Conservation (phyloP, 2,888 invertebrate species). For the Latrodectus hesperus region DNA sequence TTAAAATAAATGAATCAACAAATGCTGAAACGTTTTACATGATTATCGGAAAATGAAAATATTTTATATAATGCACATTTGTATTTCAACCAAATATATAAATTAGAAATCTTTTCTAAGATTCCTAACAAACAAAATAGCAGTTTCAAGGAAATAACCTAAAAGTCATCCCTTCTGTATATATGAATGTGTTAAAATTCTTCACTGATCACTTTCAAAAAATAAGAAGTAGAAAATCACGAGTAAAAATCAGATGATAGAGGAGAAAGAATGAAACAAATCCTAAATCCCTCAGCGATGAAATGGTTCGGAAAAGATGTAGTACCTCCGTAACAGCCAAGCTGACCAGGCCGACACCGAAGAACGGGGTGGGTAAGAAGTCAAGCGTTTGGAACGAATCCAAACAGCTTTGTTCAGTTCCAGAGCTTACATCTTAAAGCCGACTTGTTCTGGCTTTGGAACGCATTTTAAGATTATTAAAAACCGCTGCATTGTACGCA, state of each 20-base stretch:
- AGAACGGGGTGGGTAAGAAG: conserved; percentile 12
- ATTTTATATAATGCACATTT: no score
- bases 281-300: conserved; percentile 38
- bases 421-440: conserved; percentile 52
- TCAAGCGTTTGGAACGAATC: conserved; percentile 37
- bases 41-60: no score
- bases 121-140: no score
- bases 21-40: no score
- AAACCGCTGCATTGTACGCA: conserved; percentile 9
- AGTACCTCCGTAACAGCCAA: conserved; percentile 29
- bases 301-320: conserved; percentile 58
- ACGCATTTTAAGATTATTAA: conserved; percentile 44
- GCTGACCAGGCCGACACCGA: conserved; percentile 24
- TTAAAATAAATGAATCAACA: no score
- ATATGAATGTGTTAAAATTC: no score
- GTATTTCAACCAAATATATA: no score
- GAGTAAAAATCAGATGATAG: not conserved
- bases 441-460: conserved; percentile 17
- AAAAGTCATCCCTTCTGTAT: no score
- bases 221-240: no score
- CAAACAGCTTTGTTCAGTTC: conserved; percentile 35
- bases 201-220: no score
- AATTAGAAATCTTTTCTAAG: no score
- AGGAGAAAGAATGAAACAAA: conserved; percentile 4
- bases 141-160: no score